Evolutionary conservation across 2,888 invertebrate species (phyloP), one percentile per base, ranked within the genome.

Genomic region (Schizaphis graminum): DNA sequence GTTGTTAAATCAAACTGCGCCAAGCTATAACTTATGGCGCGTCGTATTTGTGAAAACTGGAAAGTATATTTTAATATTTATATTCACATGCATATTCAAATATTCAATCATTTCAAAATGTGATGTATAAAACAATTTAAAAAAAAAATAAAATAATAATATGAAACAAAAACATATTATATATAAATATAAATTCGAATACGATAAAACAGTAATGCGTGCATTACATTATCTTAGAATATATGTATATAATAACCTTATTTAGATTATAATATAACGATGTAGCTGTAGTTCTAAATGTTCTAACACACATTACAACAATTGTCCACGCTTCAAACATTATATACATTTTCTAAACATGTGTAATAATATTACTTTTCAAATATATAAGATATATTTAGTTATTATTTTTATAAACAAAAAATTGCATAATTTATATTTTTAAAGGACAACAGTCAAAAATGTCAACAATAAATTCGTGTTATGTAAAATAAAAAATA

Each of bases 21-120:
- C 21, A 44, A 57, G 24, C 56, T 44, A 44, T 44, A 57, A 56
- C 26, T 91, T 53, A 16, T 53, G 84, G 21, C 28, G 28, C 77
- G 53, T 84, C 53, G 35, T 91, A 28, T 44, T 85, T 16, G 41
- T 85, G 5, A 86, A 91, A 91, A 91, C 61, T 86, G n/a, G 24
- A 77, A 77, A 35, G 35, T 77, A 35, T 77, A 77, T 35, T 86
- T 24, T 57, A 57, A 44, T 0, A 3, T 85, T 41, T 56, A 41
- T 21, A 53, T 53, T 53, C 21, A 53, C 56, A 56, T 4, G 28
- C 53, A n/a, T 35, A 35, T 24, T 28, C 3, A 67, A 53, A 24
- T 44, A 56, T 44, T 85, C 28, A 56, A 85, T 91, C 44, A 44
- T 21, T 56, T 91, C 7, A 1, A 24, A 84, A 53, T 53, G 44